Evolutionary conservation across 2,888 invertebrate species (phyloP), one percentile per base, ranked within the genome.

Genomic region (Amphipyra tragopoginis): DNA sequence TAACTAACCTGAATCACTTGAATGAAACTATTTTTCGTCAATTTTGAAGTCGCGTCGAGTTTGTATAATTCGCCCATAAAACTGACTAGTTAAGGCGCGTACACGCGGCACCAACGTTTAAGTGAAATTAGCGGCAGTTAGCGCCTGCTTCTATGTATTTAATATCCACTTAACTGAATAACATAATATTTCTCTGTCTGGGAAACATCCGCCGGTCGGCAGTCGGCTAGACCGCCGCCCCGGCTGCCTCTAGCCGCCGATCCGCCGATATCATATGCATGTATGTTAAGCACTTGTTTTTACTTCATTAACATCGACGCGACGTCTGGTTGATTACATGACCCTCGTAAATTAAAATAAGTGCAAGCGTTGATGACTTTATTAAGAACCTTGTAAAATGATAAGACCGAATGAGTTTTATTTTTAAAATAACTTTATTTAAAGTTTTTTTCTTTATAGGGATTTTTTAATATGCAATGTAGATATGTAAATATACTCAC

Each of bases 91-190:
- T 75, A 65, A 55, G 69, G 60, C 44, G 65, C 60, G 57, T 49
- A 64, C 26, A 49, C 15, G 61, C 55, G 57, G 59, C 56, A 56
- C 52, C 47, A 60, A 67, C 81, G 72, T 79, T 84, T 80, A 82
- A 83, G 80, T 83, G 70, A 86, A 85, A 88, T 87, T 84, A 88
- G 80, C 75, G 65, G 80, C 75, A 84, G 80, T 88, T 87, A 86
- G 69, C 84, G 81, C 84, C 81, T 87, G 79, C 73, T 76, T 81
- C 77, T 77, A 77, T 71, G 79, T 85, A 81, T 83, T 87, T 86
- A 84, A 83, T 85, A 80, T 81, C 80, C 85, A 84, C 81, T 86
- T 86, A 84, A 79, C 75, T 86, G 81, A 82, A 85, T 85, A 86
- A 83, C 81, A 78, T 80, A 79, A 80, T 82, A 82, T 77, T 82